Conservation (phyloP, 1,140 invertebrate species). For the Macrobrachium rosenbergii region DNA sequence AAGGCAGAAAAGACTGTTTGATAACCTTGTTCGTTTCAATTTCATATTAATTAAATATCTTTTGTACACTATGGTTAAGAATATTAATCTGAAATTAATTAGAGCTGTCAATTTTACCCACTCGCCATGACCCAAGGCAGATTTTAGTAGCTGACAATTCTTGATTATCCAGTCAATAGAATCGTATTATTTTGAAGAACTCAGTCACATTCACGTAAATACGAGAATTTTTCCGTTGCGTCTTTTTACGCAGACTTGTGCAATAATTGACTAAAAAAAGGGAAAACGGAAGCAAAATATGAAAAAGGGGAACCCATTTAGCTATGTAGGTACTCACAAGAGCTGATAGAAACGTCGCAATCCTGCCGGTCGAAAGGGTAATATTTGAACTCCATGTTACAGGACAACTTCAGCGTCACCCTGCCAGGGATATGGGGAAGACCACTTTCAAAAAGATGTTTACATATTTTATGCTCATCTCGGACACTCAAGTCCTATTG, state of each 20-base stretch:
- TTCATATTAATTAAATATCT: no score
- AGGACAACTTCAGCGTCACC: slow-evolving; percentile 37
- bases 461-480: neutral
- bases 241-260: neutral
- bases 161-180: no score
- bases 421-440: slow-evolving; percentile 16
- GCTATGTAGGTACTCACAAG: slow-evolving; percentile 42
- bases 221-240: no score
- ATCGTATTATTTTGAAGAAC: no score
- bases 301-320: neutral
- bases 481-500: neutral
- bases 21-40: no score
- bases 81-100: no score
- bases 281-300: neutral
- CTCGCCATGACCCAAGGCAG: no score
- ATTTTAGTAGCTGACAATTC: no score
- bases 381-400: slow-evolving; percentile 53
- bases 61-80: no score
- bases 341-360: slow-evolving; percentile 45
- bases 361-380: slow-evolving; percentile 51
- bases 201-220: no score
- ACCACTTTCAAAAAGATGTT: neutral
- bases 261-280: neutral
- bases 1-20: no score
- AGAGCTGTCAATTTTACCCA: no score